A percentile compares a stretch with the other conserved stretches of the same genome.
phyloP scores from a whole-genome alignment of 2,113 vertebrate species.

The Himantopus leucocephalus region DNA sequence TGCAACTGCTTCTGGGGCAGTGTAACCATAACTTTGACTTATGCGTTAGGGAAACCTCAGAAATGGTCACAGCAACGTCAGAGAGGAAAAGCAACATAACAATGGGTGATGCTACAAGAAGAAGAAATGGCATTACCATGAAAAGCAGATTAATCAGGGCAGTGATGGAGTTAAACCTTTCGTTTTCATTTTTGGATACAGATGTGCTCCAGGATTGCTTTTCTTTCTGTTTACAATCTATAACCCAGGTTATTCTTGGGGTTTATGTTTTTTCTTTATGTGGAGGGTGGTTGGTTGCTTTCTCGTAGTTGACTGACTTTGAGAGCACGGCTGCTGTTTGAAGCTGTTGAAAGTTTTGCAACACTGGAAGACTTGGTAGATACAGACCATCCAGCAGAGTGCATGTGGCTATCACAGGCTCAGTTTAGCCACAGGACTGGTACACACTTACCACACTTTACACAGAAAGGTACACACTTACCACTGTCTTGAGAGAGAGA shows the following conservation, averaged over 20 bases:
- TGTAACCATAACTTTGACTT: neutral
- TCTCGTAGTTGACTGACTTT: neutral
- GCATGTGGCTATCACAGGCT: neutral
- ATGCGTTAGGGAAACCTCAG: neutral
- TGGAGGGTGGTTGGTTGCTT: neutral
- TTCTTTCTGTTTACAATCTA: neutral
- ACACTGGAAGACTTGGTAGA: neutral
- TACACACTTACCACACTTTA: neutral
- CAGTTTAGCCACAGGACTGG: neutral
- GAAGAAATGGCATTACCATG: neutral
- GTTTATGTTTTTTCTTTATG: neutral
- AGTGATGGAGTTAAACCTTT: neutral
- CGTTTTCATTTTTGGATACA: neutral
- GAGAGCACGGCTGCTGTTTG: neutral
- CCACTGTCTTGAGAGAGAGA: neutral
- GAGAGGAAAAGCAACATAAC: neutral
- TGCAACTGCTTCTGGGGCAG: neutral
- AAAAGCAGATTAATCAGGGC: neutral
- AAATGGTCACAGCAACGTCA: neutral
- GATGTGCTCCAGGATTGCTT: neutral
- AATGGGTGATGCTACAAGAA: neutral
- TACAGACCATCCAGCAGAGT: neutral
- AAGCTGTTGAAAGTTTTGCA: neutral
- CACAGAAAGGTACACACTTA: neutral
- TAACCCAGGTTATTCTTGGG: neutral